These are phyloP conservation scores for Calliopsis andreniformis DNA, from an alignment of 1,140 invertebrate genomes.

Conservation along the genomic window DNA sequence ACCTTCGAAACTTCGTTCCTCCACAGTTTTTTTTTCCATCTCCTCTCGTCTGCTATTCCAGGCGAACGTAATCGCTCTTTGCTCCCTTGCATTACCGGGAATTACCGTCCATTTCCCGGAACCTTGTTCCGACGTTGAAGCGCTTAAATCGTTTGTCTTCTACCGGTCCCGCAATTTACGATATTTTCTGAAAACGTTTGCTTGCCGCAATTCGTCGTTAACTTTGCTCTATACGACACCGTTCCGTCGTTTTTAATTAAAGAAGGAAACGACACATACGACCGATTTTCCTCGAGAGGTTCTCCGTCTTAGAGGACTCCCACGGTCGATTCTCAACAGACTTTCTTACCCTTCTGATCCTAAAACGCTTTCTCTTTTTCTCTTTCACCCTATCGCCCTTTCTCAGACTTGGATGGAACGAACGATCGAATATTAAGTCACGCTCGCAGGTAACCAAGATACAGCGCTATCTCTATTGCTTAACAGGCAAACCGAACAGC, in stretches of 20 bases:
- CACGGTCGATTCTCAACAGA: too few species aligned
- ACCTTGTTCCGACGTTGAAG: constrained; percentile 43
- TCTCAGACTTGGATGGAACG: too few species aligned
- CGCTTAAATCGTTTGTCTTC: constrained; percentile 49
- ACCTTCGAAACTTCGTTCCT: not conserved
- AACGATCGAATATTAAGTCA: too few species aligned
- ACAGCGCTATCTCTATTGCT: too few species aligned
- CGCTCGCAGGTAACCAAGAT: too few species aligned
- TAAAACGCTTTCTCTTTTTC: too few species aligned
- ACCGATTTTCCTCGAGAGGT: not conserved
- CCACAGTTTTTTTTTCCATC: not conserved
- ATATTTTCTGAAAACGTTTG: constrained; percentile 27
- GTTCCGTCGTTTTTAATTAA: constrained; percentile 10
- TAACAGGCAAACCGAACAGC: too few species aligned
- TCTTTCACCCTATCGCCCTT: too few species aligned
- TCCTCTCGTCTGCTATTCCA: not conserved
- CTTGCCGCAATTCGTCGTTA: not conserved
- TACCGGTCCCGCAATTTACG: constrained; percentile 38
- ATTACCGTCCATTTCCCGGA: constrained; percentile 48
- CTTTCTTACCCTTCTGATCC: not conserved
- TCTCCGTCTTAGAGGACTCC: too few species aligned
- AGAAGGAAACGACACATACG: not conserved
- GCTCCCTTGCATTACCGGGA: constrained; percentile 43
- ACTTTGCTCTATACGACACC: not conserved
- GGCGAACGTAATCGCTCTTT: constrained; percentile 15